A percentile compares a stretch with the other conserved stretches of the same genome.
phyloP scores from a whole-genome alignment of 1,140 invertebrate genomes.

The Drosophila paulistorum region DNA sequence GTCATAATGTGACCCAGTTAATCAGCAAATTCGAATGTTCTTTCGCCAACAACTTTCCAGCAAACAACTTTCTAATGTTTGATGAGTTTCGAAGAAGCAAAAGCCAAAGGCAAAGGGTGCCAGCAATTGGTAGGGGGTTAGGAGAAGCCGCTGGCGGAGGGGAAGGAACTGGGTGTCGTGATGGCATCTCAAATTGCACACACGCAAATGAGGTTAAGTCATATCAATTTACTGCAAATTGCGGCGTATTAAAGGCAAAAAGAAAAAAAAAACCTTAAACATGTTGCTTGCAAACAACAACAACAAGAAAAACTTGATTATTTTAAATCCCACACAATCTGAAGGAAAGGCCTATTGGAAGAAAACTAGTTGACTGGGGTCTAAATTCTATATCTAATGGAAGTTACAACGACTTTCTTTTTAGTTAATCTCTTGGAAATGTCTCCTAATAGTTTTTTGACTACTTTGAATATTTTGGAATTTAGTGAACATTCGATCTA shows the following conservation, averaged over 20 bases:
- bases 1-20: constrained; percentile 46
- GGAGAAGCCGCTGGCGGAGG: not conserved
- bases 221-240: constrained; percentile 10
- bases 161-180: not conserved
- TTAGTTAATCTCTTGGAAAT: no score
- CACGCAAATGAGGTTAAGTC: constrained; percentile 12
- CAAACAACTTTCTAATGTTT: constrained; percentile 11
- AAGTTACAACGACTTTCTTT: not conserved
- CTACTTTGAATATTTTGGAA: no score
- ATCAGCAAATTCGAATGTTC: not conserved
- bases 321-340: not conserved
- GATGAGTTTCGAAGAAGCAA: not conserved
- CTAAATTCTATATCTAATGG: not conserved
- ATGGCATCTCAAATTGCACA: constrained; percentile 3
- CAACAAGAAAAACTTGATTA: not conserved
- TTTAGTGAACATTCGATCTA: no score
- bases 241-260: constrained; percentile 6
- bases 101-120: not conserved
- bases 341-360: not conserved
- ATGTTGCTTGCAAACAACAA: no score
- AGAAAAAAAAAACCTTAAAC: not conserved
- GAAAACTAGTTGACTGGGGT: not conserved
- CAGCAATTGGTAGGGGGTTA: not conserved
- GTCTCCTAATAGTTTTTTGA: no score
- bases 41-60: no score